Evolutionary conservation across 2,797 vertebrate genomes (phyloP), one percentile per base, ranked within the genome.

Genomic region (Mus caroli): DNA sequence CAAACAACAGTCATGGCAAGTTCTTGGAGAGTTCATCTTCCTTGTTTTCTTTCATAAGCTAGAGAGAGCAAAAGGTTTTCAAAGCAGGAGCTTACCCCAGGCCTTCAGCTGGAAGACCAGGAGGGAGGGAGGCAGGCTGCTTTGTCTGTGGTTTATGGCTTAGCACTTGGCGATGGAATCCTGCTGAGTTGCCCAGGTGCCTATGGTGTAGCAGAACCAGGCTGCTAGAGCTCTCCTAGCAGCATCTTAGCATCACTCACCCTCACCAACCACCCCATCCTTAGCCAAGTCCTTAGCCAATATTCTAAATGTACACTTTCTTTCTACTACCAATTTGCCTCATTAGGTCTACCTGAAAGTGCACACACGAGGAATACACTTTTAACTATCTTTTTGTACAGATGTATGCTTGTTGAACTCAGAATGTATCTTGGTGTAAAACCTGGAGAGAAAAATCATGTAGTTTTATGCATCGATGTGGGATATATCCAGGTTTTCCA

Each of bases 61-160:
- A 20, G 6, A 60, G 2, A 50, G 82, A 95, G 90, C 92, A 92
- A 94, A 90, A 73, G 54, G 19, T 88, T 88, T 92, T 84, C 77
- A 90, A 82, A 80, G 83, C 12, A 71, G 37, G 20, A 24, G 19
- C 40, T 88, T 82, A 54, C 31, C n/a, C 85, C 34, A 75, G 83
- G 31, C 75, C 71, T 91, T 40, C 52, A 40, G 40, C 60, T 92
- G 15, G 87, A 54, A 28, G 87, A 12, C 13, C 50, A 73, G 64
- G 75, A 17, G 0, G 54, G 64, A 52, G 67, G 54, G 37, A 58
- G 28, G 31, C n/a, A 76, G 46, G 56, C n/a, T 62, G 6, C 43
- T 37, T 86, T 15, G 40, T 13, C 54, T 37, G 20, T 54, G 52
- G 37, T 79, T 86, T 91, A 40, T 50, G 40, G 78, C 43, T 88